phyloP scores from a whole-genome alignment of 1,140 invertebrate species.

The Samia ricini region DNA sequence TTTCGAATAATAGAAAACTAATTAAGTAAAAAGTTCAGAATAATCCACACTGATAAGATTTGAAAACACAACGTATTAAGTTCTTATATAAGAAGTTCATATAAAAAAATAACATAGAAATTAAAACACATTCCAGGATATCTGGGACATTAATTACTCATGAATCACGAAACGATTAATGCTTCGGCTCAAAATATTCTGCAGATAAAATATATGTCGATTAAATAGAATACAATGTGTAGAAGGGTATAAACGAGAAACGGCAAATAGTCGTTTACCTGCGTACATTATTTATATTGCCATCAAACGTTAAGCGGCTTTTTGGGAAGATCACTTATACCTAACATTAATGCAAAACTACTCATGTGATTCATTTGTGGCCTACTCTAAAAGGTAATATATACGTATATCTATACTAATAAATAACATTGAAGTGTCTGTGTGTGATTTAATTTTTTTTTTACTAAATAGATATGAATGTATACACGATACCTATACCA shows the following conservation, averaged over 20 bases:
- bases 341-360: conserved; percentile 10
- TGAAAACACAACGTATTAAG: no score
- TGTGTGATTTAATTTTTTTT: no score
- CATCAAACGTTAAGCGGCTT: conserved; percentile 22
- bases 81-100: no score
- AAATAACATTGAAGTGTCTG: no score
- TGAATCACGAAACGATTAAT: background rate
- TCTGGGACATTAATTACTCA: no score
- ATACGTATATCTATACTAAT: background rate
- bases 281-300: conserved; percentile 10
- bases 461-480: no score
- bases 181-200: background rate
- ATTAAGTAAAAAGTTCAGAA: no score
- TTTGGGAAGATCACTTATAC: conserved; percentile 26
- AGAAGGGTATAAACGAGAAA: background rate
- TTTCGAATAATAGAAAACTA: no score
- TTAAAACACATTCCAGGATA: no score
- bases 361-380: conserved; percentile 9
- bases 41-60: no score
- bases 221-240: background rate
- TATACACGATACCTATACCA: no score
- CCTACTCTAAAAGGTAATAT: background rate
- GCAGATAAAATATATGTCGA: background rate
- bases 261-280: conserved; percentile 19
- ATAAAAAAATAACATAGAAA: no score